Evolutionary conservation across 2,888 invertebrate species (phyloP).

Genomic region (Tinea pellionella): DNA sequence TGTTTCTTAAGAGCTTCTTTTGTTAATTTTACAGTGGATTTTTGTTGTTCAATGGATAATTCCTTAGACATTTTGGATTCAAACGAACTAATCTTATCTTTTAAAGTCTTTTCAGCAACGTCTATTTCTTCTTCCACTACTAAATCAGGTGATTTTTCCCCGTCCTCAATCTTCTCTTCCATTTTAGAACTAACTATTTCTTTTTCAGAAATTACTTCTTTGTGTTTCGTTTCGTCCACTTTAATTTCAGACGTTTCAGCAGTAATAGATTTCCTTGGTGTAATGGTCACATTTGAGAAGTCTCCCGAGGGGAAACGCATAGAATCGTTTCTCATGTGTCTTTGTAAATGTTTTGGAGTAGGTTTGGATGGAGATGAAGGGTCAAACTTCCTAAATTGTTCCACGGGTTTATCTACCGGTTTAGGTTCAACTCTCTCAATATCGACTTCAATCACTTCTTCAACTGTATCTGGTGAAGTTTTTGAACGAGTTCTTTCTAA

Average conservation of each 20-base stretch:
- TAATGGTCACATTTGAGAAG: constrained; percentile 62
- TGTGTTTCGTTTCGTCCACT: constrained; percentile 31
- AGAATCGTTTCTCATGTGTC: constrained; percentile 65
- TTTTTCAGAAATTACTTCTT: constrained; percentile 57
- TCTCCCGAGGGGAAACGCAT: constrained; percentile 67
- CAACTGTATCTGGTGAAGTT: constrained; percentile 45
- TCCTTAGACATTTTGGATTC: constrained; percentile 59
- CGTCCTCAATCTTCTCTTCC: constrained; percentile 65
- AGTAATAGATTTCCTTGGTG: constrained; percentile 50
- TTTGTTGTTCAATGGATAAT: constrained; percentile 47
- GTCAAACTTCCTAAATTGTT: constrained; percentile 56
- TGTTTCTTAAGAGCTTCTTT: constrained; percentile 65
- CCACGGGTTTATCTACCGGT: constrained; percentile 39
- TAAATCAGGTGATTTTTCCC: constrained; percentile 54
- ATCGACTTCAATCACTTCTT: constrained; percentile 40
- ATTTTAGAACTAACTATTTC: constrained; percentile 61
- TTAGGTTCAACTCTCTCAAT: constrained; percentile 25
- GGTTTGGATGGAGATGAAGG: constrained; percentile 59
- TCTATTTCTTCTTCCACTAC: constrained; percentile 53
- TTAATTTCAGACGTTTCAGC: constrained; percentile 58
- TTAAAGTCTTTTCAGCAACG: constrained; percentile 58
- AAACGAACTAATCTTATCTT: constrained; percentile 57
- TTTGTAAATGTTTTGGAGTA: constrained; percentile 63
- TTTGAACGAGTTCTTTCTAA: constrained; percentile 50
- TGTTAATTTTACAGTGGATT: constrained; percentile 54